Base-by-base conservation (phyloP, 2,113 vertebrate genomes). In the Cricetomys ansorgei region DNA sequence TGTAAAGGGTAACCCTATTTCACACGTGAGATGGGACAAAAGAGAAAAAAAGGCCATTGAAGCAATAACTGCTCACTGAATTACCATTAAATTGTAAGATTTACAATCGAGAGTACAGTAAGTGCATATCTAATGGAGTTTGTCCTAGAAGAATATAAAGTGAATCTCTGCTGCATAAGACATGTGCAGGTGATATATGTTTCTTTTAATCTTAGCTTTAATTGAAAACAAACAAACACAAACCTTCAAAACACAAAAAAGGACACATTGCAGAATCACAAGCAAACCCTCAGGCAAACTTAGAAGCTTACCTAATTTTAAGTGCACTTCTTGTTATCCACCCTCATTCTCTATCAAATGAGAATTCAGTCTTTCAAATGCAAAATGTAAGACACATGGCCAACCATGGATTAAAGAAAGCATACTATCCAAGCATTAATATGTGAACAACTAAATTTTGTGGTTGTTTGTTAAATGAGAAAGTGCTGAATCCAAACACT, bases 51-150 rank as follows among this genome's bases (percentile, higher is more conserved):
- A 99, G 98, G 99, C 99, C 98, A 98, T 98, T 97, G 98, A 99
- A 98, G 99, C 98, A 98, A 98, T 99, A 99, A 99, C 98, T 98
- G 99, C 98, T 98, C 98, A 98, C 98, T 98, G 98, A 98, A 99
- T 99, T 99, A 98, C 98, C 99, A 99, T 99, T 99, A 99, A 98
- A 99, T 98, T 98, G 98, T 98, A 99, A 99, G 99, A 99, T 99
- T 99, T 99, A 99, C 98, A 99, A 98, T 98, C 98, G 95, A 98
- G 98, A 67, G 98, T 98, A 98, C 98, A 98, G 98, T 98, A 99
- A 99, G 98, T 98, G 99, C 99, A 99, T 99, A 99, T 98, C 98
- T 99, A 99, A 99, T 99, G 97, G 98, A 98, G 98, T 99, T 98
- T 98, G 98, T 99, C 98, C 98, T 98, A 98, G 98, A 98, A 98